Evolutionary conservation across 2,113 vertebrate genomes (phyloP).

Genomic region (Oreochromis spilurus): DNA sequence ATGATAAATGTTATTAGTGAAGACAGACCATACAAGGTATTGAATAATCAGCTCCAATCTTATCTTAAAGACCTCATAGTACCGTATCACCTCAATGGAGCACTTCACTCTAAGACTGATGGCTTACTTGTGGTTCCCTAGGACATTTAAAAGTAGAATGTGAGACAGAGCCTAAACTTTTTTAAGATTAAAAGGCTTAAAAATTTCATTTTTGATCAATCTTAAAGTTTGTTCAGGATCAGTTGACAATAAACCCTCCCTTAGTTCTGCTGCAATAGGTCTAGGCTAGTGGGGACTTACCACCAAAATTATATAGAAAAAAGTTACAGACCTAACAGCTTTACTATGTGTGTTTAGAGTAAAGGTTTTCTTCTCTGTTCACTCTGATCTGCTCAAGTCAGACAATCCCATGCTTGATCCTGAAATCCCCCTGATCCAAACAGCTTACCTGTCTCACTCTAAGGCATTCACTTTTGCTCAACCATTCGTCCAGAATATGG

Average conservation of each 20-base stretch:
- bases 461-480: constrained; percentile 29
- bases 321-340: background rate
- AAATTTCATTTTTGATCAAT: background rate
- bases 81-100: background rate
- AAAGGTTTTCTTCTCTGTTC: background rate
- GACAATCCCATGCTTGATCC: constrained; percentile 55
- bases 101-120: background rate
- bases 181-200: background rate
- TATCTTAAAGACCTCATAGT: background rate
- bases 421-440: constrained; percentile 64
- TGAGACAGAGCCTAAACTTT: background rate
- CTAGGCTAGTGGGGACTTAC: background rate
- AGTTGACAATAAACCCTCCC: background rate
- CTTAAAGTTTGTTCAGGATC: background rate
- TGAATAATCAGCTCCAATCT: rapidly evolving
- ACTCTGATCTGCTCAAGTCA: constrained; percentile 26
- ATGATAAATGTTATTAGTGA: background rate
- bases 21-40: background rate
- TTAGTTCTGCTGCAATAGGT: background rate
- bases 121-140: background rate
- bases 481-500: background rate
- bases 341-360: background rate
- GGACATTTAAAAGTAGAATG: background rate
- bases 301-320: background rate
- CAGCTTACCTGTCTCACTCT: constrained; percentile 49